Base-by-base conservation (phyloP, 2,797 vertebrate genomes). In the Platyrinchus mystaceus region DNA sequence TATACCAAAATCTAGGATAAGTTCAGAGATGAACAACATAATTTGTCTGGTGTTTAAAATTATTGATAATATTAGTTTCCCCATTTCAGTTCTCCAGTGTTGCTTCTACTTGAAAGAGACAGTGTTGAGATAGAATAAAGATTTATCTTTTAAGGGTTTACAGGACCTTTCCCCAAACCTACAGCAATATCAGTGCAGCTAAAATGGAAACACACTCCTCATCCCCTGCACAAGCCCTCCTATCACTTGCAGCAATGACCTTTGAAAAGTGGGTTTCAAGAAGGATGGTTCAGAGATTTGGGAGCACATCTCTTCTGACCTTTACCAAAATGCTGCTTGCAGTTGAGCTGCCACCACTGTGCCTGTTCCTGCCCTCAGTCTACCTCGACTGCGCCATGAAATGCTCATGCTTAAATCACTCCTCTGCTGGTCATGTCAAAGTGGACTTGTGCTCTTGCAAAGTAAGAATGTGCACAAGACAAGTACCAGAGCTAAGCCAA, bases 371-470 rank as follows among this genome's bases (percentile, higher is more conserved):
- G n/a, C 16, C 73, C 36, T 39, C 27, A 15, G 47, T 6, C 43
- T 17, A 3, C 24, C 3, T 44, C 4, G 6, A 0, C 41, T 52
- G 50, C 0, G 0, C 32, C 13, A 52, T 1, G 2, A 85, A 80
- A 66, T 10, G 6, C 67, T 78, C 0, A 0, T 22, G 34, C 22
- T 78, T 59, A 28, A 49, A 62, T 36, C 43, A 71, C 43, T 84
- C n/a, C 34, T 60, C 37, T 7, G 0, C 37, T 0, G 0, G 37
- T n/a, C 0, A 0, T 22, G 24, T 68, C 59, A 39, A 66, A 50
- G 28, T 3, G 0, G 30, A 73, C n/a, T 17, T 85, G 37, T 46
- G 37, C 62, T 58, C 47, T 55, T 69, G 28, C 44, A 30, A 22
- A 5, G 19, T 10, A 32, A 44, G 28, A 44, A 49, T 0, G 0